Evolutionary conservation across 64 coral and sea anemone genomes (phyloP).

Genomic region (Stichodactyla helianthus): DNA sequence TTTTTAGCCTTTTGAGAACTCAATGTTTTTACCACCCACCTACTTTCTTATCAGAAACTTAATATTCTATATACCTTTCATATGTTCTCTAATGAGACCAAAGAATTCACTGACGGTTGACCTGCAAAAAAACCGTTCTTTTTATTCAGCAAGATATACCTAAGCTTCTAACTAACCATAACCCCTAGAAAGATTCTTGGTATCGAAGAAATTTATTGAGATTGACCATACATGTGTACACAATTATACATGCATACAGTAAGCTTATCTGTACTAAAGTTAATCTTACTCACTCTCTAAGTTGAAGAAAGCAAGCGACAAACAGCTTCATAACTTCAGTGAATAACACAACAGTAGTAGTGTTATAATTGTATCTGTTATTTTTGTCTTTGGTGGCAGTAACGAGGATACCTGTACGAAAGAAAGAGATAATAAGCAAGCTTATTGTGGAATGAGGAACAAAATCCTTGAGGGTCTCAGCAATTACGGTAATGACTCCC

Average conservation of each 20-base stretch:
- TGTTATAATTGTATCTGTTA: slow-evolving; percentile 75
- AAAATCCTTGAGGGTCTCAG: neutral
- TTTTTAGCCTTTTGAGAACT: too few species aligned
- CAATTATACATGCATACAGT: neutral
- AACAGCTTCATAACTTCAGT: slow-evolving; percentile 81
- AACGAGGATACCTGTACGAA: slow-evolving; percentile 73
- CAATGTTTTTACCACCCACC: too few species aligned
- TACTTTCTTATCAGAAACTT: neutral
- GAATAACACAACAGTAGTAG: slow-evolving; percentile 90
- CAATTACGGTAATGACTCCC: neutral
- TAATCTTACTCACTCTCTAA: slow-evolving; percentile 64
- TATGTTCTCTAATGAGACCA: slow-evolving; percentile 40
- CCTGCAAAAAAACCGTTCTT: slow-evolving; percentile 19
- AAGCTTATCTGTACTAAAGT: neutral
- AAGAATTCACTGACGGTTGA: slow-evolving; percentile 59
- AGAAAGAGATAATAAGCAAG: neutral
- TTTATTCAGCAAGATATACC: too few species aligned
- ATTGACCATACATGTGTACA: neutral
- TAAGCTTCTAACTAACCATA: too few species aligned
- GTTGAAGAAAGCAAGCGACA: slow-evolving; percentile 54
- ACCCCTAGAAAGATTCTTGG: too few species aligned
- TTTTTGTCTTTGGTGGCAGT: slow-evolving; percentile 82
- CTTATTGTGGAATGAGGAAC: neutral
- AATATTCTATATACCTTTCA: slow-evolving; percentile 41
- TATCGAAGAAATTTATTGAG: too few species aligned